Conservation (phyloP, 1,140 invertebrate species). For the Drosophila pectinifera region DNA sequence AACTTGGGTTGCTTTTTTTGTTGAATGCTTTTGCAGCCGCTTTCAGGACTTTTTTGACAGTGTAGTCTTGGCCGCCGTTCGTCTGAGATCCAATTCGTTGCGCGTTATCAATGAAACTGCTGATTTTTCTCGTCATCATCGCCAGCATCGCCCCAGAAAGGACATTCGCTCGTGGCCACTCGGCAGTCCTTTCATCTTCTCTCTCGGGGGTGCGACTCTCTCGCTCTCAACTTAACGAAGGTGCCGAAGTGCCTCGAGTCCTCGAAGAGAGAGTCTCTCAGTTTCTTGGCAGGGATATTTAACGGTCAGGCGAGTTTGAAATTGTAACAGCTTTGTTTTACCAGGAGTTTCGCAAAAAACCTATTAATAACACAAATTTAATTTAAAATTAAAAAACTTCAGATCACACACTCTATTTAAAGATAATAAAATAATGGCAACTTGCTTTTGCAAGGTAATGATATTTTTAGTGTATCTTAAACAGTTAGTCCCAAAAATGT, state of each 20-base stretch:
- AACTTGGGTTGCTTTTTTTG: slow-evolving; percentile 17
- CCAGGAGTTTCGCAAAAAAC: too few species aligned
- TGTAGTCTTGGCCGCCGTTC: slow-evolving; percentile 37
- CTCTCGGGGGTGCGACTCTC: slow-evolving; percentile 11
- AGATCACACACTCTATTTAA: too few species aligned
- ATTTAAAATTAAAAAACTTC: too few species aligned
- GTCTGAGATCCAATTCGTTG: slow-evolving; percentile 74
- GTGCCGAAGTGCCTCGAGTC: not conserved
- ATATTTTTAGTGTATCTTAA: too few species aligned
- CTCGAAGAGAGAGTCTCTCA: not conserved
- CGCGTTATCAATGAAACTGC: slow-evolving; percentile 80
- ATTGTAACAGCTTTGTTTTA: not conserved
- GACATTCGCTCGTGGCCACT: slow-evolving; percentile 24
- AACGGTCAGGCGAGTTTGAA: not conserved
- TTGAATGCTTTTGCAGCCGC: slow-evolving; percentile 19
- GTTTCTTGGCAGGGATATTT: slow-evolving; percentile 10
- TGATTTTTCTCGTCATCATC: slow-evolving; percentile 79
- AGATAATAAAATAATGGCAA: too few species aligned
- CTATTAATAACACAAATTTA: too few species aligned
- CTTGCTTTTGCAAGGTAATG: not conserved
- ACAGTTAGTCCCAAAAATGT: slow-evolving; percentile 29
- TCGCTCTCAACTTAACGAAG: slow-evolving; percentile 38
- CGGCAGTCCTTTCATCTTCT: slow-evolving; percentile 16
- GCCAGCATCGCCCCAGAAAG: slow-evolving; percentile 74
- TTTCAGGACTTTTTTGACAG: slow-evolving; percentile 21